Evolutionary conservation across 2,888 invertebrate genomes (phyloP).

Genomic region (Cinara cedri): DNA sequence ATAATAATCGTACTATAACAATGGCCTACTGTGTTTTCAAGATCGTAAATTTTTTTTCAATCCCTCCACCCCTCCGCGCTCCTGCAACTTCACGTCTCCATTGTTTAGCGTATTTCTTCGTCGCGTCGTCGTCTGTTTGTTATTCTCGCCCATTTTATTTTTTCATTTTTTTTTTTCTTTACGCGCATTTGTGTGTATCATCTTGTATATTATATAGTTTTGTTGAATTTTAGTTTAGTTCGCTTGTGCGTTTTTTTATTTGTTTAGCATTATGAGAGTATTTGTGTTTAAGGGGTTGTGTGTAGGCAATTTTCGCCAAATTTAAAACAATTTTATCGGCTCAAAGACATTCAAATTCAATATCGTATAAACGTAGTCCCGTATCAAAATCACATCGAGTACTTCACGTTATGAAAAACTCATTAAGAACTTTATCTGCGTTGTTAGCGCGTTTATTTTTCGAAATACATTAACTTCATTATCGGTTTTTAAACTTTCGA

Average conservation of each 20-base stretch:
- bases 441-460: no score
- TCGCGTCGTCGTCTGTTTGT: not conserved
- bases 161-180: conserved; percentile 3
- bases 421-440: no score
- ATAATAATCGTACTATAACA: conserved; percentile 13
- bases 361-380: no score
- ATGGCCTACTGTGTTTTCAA: conserved; percentile 56
- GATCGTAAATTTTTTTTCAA: conserved; percentile 52
- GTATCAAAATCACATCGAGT: no score
- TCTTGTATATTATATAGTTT: conserved; percentile 6
- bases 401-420: no score
- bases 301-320: no score
- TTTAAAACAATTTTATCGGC: no score
- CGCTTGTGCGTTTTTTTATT: not conserved
- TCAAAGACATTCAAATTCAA: no score
- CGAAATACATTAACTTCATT: no score
- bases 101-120: conserved; percentile 50
- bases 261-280: no score
- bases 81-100: conserved; percentile 17
- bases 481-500: no score
- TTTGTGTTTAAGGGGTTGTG: no score
- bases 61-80: not conserved
- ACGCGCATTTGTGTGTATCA: not conserved
- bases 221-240: conserved; percentile 32
- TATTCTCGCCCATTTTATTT: conserved; percentile 37